Evolutionary conservation across 2,888 invertebrate genomes (phyloP).

Genomic region (Corythucha ciliata): DNA sequence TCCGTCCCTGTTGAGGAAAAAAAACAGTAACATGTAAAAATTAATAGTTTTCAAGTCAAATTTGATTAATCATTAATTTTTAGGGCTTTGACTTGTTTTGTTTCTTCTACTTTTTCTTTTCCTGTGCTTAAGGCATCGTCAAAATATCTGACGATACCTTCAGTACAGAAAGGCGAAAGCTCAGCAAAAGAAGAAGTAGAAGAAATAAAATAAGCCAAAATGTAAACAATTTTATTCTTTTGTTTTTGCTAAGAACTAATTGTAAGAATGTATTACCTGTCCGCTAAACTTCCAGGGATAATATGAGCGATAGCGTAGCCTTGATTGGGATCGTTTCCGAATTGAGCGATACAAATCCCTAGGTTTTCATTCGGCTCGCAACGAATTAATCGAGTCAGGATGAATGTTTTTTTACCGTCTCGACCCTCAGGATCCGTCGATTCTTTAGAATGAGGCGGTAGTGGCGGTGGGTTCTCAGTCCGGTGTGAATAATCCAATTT

Average conservation of each 20-base stretch:
- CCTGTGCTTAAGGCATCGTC: too few relatives aligned
- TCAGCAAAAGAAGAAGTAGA: not conserved
- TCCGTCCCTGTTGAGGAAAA: constrained; percentile 59
- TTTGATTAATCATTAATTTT: not conserved
- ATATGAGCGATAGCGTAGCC: constrained; percentile 63
- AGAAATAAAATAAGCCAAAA: not conserved
- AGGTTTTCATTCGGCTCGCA: constrained; percentile 53
- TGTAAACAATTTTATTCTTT: not conserved
- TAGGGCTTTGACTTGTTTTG: too few relatives aligned
- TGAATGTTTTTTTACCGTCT: constrained; percentile 36
- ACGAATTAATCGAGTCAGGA: constrained; percentile 49
- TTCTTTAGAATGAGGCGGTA: constrained; percentile 27
- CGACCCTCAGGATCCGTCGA: constrained; percentile 8
- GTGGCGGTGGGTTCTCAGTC: constrained; percentile 27
- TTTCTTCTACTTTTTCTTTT: too few relatives aligned
- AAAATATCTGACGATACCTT: too few relatives aligned
- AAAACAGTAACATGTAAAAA: too few relatives aligned
- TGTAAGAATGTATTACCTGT: constrained; percentile 45
- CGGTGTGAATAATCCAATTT: not conserved
- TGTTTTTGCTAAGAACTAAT: not conserved
- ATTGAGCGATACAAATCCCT: constrained; percentile 62
- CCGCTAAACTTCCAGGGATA: constrained; percentile 58
- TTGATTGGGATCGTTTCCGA: constrained; percentile 50
- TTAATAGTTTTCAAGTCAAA: too few relatives aligned
- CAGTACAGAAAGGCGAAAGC: too few relatives aligned